Percentiles rank a stretch among this genome's conserved stretches.
phyloP scores from a whole-genome alignment of 2,797 vertebrate species.

The Silurus lanzhouensis region DNA sequence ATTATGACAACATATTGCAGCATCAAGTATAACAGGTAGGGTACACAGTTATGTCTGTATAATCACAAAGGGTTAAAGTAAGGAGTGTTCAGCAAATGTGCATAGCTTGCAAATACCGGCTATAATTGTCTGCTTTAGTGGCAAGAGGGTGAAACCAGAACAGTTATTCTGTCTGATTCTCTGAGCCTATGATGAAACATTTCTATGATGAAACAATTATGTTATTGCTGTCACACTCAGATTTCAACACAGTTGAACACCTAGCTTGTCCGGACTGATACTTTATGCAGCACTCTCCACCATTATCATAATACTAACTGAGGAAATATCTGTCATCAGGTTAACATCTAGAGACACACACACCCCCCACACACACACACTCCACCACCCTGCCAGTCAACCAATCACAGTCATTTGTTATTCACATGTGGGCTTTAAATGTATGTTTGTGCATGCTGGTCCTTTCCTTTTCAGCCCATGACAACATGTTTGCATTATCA shows the following conservation, averaged over 20 bases:
- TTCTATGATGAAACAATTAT: not conserved
- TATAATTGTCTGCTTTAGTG: not conserved
- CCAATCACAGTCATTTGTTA: not conserved
- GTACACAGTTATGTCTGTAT: not conserved
- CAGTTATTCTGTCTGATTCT: not conserved
- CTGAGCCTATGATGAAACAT: not conserved
- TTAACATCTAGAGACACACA: not conserved
- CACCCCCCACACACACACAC: no score
- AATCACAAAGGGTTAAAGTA: not conserved
- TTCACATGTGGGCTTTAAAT: not conserved
- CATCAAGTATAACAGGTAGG: not conserved
- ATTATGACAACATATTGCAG: not conserved
- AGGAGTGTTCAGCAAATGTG: not conserved
- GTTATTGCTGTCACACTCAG: not conserved
- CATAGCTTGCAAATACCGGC: no score
- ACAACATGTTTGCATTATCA: constrained; percentile 35
- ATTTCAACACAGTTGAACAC: not conserved
- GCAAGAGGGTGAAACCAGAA: not conserved
- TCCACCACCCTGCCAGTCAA: not conserved
- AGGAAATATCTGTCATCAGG: not conserved
- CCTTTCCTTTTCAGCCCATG: constrained; percentile 21
- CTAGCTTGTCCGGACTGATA: not conserved
- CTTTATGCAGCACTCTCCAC: not conserved
- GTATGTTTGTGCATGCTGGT: constrained; percentile 1
- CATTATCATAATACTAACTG: not conserved